Evolutionary conservation across 2,797 vertebrate genomes (phyloP), one percentile per base, ranked within the genome.

Genomic region (Mastacembelus armatus): DNA sequence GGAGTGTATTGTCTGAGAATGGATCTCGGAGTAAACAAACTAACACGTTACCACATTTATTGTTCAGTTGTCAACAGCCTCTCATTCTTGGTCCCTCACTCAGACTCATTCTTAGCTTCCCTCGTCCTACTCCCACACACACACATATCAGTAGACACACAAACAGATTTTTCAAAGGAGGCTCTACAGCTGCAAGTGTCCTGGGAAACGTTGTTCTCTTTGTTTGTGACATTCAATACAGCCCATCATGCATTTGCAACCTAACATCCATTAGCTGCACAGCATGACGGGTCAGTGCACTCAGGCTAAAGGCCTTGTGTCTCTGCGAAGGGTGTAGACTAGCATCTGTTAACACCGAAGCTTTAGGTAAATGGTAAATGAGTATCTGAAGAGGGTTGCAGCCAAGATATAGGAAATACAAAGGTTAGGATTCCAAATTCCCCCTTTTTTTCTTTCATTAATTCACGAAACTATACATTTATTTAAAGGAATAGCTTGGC

Each of bases 181-280:
- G 21, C 70, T 12, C 48, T 50, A 51, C 61, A 83, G 85, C 58
- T 80, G 66, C 45, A n/a, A 60, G 71, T 68, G 65, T 86, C 74
- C 72, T 56, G 63, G 64, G 68, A 76, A 74, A 74, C 49, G 62
- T 12, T 49, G 56, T 29, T 57, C 18, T 86, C 77, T 78, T 81
- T 80, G 78, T 86, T 51, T 52, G 61, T 74, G 80, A 78, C 75
- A 81, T 83, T 84, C 42, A 80, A 78, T 76, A 50, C 68, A 80
- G 66, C 65, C 57, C 39, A 35, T 78, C 59, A 35, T 66, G 50
- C 52, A 60, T 78, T 56, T 66, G 45, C 49, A 63, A 29, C 57
- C 54, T 74, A 40, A 38, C 48, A 8, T 55, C 52, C 22, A 57
- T 84, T 80, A 67, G 59, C 39, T 39, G 43, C 71, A 44, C 52